Conservation (phyloP, 2,113 vertebrate species). For the Aphyosemion australe region DNA sequence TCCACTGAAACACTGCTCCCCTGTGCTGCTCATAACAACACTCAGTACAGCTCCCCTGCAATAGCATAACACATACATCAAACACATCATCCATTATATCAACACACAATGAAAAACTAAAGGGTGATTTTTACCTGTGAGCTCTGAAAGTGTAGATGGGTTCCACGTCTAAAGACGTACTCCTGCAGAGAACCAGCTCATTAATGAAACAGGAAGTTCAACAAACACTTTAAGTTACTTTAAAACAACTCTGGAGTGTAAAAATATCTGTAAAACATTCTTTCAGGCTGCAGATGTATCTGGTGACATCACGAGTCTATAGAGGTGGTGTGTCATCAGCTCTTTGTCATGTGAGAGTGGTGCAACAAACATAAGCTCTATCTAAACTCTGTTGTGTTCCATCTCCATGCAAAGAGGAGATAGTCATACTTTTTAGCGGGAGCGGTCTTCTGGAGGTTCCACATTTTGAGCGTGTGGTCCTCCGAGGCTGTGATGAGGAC, state of each 20-base stretch:
- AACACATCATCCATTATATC: neutral
- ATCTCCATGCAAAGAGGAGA: neutral
- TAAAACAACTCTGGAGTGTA: too few relatives aligned
- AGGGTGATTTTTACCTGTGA: constrained; percentile 85
- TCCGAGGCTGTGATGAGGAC: constrained; percentile 97
- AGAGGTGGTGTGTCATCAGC: neutral
- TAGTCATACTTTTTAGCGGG: constrained; percentile 93
- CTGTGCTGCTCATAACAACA: constrained; percentile 95
- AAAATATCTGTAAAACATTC: too few relatives aligned
- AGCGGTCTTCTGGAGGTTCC: constrained; percentile 98
- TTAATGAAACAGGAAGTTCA: neutral
- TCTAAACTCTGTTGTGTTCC: neutral
- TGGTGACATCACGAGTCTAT: neutral
- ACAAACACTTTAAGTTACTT: too few relatives aligned
- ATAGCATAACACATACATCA: neutral
- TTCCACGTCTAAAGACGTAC: constrained; percentile 94
- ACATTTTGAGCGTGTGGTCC: constrained; percentile 98
- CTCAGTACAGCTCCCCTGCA: constrained; percentile 93
- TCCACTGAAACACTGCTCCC: constrained; percentile 97
- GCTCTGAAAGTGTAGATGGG: constrained; percentile 99
- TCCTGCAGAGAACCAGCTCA: constrained; percentile 80
- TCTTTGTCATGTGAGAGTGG: constrained; percentile 10
- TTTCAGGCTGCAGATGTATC: constrained; percentile 7
- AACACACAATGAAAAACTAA: neutral
- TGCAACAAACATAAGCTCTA: neutral